Conservation (phyloP, 2,113 vertebrate species). For the Oryctolagus cuniculus region DNA sequence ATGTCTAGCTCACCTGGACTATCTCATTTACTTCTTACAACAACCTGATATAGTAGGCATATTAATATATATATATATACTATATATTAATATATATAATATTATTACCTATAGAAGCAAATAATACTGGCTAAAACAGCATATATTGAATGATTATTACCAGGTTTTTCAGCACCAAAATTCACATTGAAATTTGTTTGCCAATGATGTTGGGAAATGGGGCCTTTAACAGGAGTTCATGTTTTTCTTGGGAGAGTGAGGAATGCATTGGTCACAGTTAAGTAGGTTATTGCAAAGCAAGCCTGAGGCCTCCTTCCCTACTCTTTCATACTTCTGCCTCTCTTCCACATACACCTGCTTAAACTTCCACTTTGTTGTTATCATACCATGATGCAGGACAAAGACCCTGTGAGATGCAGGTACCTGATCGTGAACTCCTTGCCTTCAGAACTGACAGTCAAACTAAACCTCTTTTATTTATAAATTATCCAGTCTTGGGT, state of each 20-base stretch:
- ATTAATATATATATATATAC: no score
- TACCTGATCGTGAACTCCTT: neutral
- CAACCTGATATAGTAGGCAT: neutral
- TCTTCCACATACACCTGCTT: neutral
- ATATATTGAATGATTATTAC: neutral
- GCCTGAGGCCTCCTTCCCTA: neutral
- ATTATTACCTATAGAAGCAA: slow-evolving; percentile 46
- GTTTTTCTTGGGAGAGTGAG: neutral
- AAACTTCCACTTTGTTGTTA: neutral
- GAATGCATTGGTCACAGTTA: neutral
- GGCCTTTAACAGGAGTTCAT: neutral
- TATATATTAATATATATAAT: neutral
- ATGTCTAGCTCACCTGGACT: neutral
- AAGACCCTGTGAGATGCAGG: neutral
- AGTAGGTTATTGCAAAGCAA: neutral
- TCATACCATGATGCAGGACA: no score
- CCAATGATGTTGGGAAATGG: neutral
- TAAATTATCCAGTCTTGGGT: neutral
- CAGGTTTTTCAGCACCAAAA: neutral
- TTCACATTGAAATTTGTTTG: neutral
- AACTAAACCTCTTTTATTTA: neutral
- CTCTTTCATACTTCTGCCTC: neutral
- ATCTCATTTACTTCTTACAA: slow-evolving; percentile 49
- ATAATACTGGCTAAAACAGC: neutral
- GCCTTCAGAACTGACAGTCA: neutral